Evolutionary conservation across 2,888 invertebrate genomes (phyloP), one percentile per base, ranked within the genome.

Genomic region (Standfussiana lucernea): DNA sequence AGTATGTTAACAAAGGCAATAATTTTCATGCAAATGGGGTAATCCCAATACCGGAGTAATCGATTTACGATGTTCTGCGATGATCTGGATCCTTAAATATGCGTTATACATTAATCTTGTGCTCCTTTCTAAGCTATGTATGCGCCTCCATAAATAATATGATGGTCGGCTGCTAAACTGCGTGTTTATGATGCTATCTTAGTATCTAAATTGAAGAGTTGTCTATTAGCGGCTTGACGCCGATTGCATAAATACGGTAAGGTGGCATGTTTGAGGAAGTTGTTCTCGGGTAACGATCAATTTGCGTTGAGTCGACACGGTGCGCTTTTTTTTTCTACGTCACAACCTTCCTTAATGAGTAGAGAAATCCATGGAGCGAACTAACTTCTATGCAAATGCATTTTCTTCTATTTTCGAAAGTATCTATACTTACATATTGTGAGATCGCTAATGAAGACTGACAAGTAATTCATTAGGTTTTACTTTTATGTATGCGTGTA

Each of bases 321-420:
- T 73, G 72, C 85, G 81, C 88, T n/a, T 89, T 91, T 92, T 93
- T 92, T 93, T 92, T 92, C 84, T 86, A 79, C 77, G 74, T 89
- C 88, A 78, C 93, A 93, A 93, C 91, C 92, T 94, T 93, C 94
- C 95, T 92, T 96, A 96, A 95, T 95, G 93, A 96, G 95, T 86
- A 91, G 93, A 93, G 95, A 96, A 96, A 95, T 92, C 88, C 85
- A 84, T 84, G 84, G 81, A 83, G 86, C 88, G 90, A 89, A 91
- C 92, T 91, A 93, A 93, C 93, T 93, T 93, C 93, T 95, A 95
- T 94, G 94, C 93, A 93, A 95, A 94, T 94, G 89, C 88, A 93
- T 94, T 95, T 95, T 95, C 94, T 93, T 94, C 92, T 91, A 92
- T 94, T 93, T 95, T 94, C 94, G 93, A 94, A 95, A 94, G 93